Evolutionary conservation across 2,888 invertebrate species (phyloP), one percentile per base, ranked within the genome.

Genomic region (Pseudanteris insignis): DNA sequence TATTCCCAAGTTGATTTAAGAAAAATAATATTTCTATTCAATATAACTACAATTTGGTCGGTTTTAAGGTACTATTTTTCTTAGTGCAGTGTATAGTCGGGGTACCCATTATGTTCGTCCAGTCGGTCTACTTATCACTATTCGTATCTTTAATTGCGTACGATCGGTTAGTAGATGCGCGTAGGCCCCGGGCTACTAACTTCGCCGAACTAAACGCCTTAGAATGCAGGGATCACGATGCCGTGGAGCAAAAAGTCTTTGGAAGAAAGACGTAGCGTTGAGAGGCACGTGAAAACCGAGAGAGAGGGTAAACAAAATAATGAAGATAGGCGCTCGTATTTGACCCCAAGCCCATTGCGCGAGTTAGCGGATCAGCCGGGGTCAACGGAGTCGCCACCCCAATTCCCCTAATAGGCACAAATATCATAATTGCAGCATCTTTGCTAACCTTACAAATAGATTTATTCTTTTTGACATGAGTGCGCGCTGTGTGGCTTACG

Each of bases 351-450:
- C 66, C 69, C 73, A 73, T 78, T 78, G 71, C 71, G 72, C 74
- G 69, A 76, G 76, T 78, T 77, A 76, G 71, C 69, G 67, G 64
- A 77, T 78, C 75, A 65, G 61, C 37, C 60, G 77, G 73, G 78
- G 76, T 78, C 77, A 78, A 69, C 72, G 72, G 64, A 78, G 76
- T 78, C 77, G 72, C 76, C 77, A 78, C 77, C 78, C 77, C 74
- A 77, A 78, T 78, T 78, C 77, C 66, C 68, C 75, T 77, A 78
- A 78, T 78, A 69, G 77, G 75, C 73, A 77, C 78, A 77, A 78
- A 78, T 78, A 78, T 78, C 78, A 78, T 78, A 78, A 78, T 78
- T 78, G 76, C 71, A 70, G 68, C 66, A 71, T 50, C 53, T 57
- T 63, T 43, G 65, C 60, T 44, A 57, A 53, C 71, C 70, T 69